Conservation (phyloP, 2,797 vertebrate genomes). For the Xenops minutus region DNA sequence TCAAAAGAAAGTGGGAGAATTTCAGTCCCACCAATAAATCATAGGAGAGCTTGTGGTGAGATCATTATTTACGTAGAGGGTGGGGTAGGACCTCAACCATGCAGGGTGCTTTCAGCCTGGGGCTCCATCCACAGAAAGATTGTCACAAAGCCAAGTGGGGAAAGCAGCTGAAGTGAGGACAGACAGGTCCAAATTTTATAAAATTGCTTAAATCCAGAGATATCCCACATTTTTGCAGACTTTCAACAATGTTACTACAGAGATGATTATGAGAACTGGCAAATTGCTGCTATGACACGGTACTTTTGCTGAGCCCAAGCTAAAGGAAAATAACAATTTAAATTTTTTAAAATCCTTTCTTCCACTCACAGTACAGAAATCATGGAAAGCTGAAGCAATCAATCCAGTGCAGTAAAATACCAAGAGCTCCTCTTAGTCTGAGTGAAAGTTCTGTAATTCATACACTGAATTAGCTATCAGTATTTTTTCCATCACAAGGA, state of each 20-base stretch:
- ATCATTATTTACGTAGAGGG: background rate
- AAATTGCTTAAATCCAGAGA: background rate
- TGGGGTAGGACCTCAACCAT: background rate
- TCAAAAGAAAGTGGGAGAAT: background rate
- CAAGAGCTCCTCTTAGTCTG: background rate
- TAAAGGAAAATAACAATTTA: background rate
- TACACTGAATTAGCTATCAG: background rate
- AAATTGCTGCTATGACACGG: background rate
- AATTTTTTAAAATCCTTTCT: background rate
- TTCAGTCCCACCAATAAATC: background rate
- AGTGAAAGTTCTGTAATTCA: background rate
- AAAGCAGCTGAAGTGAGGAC: background rate
- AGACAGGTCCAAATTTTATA: background rate
- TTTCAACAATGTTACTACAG: background rate
- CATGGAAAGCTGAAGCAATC: background rate
- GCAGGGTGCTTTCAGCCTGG: background rate
- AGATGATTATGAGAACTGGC: background rate
- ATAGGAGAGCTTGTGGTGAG: background rate
- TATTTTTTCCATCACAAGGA: background rate
- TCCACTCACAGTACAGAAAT: background rate
- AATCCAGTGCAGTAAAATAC: background rate
- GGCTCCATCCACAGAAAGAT: background rate
- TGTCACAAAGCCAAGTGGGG: background rate
- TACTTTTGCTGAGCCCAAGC: background rate
- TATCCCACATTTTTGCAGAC: background rate